Evolutionary conservation across 1,140 invertebrate genomes (phyloP), one percentile per base, ranked within the genome.

Genomic region (Rhopalosiphum maidis): DNA sequence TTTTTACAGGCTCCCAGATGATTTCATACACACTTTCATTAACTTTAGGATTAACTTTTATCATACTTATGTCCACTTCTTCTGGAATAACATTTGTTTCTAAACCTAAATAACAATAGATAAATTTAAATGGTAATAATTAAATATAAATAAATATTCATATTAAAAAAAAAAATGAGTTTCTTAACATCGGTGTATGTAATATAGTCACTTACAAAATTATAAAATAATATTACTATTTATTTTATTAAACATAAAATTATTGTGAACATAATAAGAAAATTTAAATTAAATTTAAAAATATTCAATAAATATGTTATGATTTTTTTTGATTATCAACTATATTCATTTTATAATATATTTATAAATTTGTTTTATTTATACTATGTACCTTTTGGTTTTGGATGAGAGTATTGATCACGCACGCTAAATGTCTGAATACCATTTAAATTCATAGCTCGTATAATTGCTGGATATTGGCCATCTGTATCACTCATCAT

Each of bases 401-500:
- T 95, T 30, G 95, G 95, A 94, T 97, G 97, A 85, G 97, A 95
- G 15, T 96, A 96, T 2, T 96, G 96, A 95, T 98, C 97, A 93
- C 97, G 96, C 0, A 98, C 96, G 51, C 97, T 96, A 48, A 98
- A 96, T 94, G 97, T 96, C 93, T 96, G 96, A 0, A 98, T 96
- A n/a, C 96, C 96, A 46, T 95, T 96, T 18, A 97, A 95, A 77
- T 96, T 96, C 37, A 96, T 96, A 15, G 96, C 96, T 94, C 96
- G 96, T 9, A 98, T 96, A 18, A 96, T 95, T 1, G 98, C 98
- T 8, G 97, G 97, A 94, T 98, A 97, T 94, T 96, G 96, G 18
- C 97, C 97, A 41, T 95, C 95, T 21, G 97, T 95, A 95, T 98
- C 97, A n/a, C 97, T 97, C 30, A 98, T 97, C 2, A 98, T 96